A percentile compares a stretch with the other conserved stretches of the same genome.
phyloP scores from a whole-genome alignment of 2,113 vertebrate species.

The Excalfactoria chinensis region DNA sequence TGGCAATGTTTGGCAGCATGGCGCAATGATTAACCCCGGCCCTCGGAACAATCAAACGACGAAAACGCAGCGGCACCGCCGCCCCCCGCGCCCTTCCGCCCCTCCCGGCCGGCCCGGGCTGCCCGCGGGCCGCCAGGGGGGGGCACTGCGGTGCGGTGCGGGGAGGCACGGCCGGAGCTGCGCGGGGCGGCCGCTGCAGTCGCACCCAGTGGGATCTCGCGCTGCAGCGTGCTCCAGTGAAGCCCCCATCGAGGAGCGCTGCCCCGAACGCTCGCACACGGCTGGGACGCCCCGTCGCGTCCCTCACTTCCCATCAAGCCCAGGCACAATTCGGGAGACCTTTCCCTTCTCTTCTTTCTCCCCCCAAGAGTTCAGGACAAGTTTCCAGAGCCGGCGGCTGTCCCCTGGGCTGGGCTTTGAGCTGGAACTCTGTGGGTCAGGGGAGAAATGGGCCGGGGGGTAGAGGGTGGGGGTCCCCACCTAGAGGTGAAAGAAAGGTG shows the following conservation, averaged over 20 bases:
- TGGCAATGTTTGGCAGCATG: too few relatives aligned
- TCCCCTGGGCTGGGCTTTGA: neutral
- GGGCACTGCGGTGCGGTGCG: conserved; percentile 10
- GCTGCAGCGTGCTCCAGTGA: neutral
- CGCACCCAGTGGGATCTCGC: too few relatives aligned
- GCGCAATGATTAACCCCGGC: too few relatives aligned
- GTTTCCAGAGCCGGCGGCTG: neutral
- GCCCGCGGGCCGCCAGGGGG: conserved; percentile 1
- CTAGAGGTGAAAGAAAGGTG: neutral
- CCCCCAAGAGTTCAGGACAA: neutral
- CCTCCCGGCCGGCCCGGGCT: neutral
- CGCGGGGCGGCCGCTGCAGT: neutral
- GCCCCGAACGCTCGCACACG: neutral
- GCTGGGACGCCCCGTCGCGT: too few relatives aligned
- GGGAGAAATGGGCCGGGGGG: neutral
- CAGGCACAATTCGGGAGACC: neutral
- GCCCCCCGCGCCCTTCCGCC: neutral
- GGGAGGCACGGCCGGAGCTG: neutral
- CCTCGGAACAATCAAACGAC: too few relatives aligned
- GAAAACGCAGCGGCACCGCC: neutral
- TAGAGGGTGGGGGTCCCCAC: rapidly evolving
- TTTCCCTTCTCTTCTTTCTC: neutral
- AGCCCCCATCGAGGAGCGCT: neutral
- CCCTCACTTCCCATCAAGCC: neutral
- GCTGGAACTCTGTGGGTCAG: neutral